A percentile compares a stretch with the other conserved stretches of the same genome.
Evolutionary conservation across 2,888 invertebrate species (phyloP).

Genomic region (Phaedon cochleariae): DNA sequence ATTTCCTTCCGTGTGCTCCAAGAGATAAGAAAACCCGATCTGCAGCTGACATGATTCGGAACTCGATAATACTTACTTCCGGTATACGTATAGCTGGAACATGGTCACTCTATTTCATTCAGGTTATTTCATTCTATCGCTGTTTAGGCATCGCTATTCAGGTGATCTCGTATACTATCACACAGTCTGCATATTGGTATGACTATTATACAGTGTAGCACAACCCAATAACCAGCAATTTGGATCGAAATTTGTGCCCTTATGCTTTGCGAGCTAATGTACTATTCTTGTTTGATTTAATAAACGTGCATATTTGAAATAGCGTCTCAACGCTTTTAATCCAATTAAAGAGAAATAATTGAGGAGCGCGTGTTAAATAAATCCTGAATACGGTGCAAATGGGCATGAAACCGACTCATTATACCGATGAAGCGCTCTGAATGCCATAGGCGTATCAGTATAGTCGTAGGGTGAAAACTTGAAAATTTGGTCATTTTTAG

Average conservation of each 20-base stretch:
- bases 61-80: no score
- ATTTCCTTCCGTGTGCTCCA: no score
- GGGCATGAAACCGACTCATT: constrained; percentile 55
- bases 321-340: constrained; percentile 28
- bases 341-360: constrained; percentile 43
- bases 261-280: constrained; percentile 26
- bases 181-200: no score
- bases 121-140: no score
- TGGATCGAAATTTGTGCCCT: constrained; percentile 28
- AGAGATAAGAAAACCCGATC: no score
- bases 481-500: no score
- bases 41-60: no score
- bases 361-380: constrained; percentile 50
- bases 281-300: constrained; percentile 30
- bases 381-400: constrained; percentile 50
- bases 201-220: constrained; percentile 22
- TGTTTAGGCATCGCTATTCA: no score
- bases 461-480: no score
- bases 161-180: no score
- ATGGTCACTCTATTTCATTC: no score
- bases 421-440: constrained; percentile 32
- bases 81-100: no score
- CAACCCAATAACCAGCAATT: constrained; percentile 22
- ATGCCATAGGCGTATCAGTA: constrained; percentile 22
- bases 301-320: constrained; percentile 32